These are phyloP conservation scores for Siderastrea radians DNA, from an alignment of 92 coral and sea anemone genomes.

Conservation along the genomic window DNA sequence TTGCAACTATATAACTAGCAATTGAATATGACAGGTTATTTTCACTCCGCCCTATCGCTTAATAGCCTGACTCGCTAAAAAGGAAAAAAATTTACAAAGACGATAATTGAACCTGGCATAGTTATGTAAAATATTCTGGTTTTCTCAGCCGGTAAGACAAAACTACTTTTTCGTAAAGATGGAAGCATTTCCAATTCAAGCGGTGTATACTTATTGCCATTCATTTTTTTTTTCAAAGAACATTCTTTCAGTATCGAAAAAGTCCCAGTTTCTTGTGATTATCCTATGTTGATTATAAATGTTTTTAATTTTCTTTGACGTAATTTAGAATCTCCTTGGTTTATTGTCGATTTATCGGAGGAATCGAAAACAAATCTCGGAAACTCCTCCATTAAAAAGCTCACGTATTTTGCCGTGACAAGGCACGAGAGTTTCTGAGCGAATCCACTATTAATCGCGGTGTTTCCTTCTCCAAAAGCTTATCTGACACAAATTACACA, in stretches of 20 bases:
- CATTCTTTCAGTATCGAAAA: neutral
- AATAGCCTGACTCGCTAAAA: conserved; percentile 27
- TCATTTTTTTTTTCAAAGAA: neutral
- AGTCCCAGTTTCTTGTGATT: conserved; percentile 4
- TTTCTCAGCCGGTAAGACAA: neutral
- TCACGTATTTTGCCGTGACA: neutral
- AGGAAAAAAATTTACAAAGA: conserved; percentile 11
- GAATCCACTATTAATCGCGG: conserved; percentile 14
- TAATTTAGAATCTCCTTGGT: neutral
- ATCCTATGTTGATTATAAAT: conserved; percentile 13
- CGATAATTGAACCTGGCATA: conserved; percentile 15
- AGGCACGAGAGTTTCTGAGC: neutral
- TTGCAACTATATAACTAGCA: conserved; percentile 33
- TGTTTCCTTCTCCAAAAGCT: conserved; percentile 35
- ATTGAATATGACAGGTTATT: conserved; percentile 45
- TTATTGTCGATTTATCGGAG: neutral
- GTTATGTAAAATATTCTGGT: conserved; percentile 10
- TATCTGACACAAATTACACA: conserved; percentile 51
- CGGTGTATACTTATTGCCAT: neutral
- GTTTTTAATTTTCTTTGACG: neutral
- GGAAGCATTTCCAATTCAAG: neutral
- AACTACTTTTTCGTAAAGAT: neutral
- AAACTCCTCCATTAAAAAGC: neutral
- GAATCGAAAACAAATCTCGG: conserved; percentile 10
- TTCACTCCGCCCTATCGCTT: conserved; percentile 36